Percentiles rank a stretch among this genome's conserved stretches.
Evolutionary conservation across 2,888 invertebrate species (phyloP).

Genomic region (Troides oblongomaculatus): DNA sequence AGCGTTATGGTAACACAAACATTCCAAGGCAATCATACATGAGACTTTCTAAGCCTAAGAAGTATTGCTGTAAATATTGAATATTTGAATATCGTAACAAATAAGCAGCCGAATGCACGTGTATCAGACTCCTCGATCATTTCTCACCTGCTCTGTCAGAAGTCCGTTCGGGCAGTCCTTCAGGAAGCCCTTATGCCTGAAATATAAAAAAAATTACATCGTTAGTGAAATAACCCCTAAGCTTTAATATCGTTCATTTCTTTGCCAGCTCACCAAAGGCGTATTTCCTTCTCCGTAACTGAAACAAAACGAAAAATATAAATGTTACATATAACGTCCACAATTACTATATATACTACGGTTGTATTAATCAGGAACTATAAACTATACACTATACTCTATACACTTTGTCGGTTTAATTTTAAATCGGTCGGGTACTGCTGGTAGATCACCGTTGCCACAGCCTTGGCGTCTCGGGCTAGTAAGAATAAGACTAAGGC

Average conservation of each 20-base stretch:
- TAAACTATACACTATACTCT: too few species aligned
- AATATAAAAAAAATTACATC: slow-evolving; percentile 44
- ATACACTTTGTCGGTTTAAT: too few species aligned
- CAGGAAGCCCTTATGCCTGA: slow-evolving; percentile 97
- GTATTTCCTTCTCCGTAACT: slow-evolving; percentile 94
- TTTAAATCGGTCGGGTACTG: too few species aligned
- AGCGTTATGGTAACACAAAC: too few species aligned
- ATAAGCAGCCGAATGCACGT: background rate
- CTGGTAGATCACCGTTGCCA: too few species aligned
- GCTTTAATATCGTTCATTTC: background rate
- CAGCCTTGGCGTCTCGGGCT: too few species aligned
- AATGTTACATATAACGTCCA: background rate
- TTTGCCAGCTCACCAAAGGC: slow-evolving; percentile 86
- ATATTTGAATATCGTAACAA: too few species aligned
- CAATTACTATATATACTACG: background rate
- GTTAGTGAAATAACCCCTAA: slow-evolving; percentile 6
- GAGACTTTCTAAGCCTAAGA: too few species aligned
- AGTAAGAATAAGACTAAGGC: too few species aligned
- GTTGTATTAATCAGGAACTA: too few species aligned
- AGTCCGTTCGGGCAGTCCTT: slow-evolving; percentile 98
- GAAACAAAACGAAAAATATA: slow-evolving; percentile 73
- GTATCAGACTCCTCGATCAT: background rate
- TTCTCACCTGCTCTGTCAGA: slow-evolving; percentile 92
- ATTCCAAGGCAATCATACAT: too few species aligned
- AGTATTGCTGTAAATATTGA: too few species aligned